Conservation (phyloP, 2,113 vertebrate species). For the Mobula hypostoma region DNA sequence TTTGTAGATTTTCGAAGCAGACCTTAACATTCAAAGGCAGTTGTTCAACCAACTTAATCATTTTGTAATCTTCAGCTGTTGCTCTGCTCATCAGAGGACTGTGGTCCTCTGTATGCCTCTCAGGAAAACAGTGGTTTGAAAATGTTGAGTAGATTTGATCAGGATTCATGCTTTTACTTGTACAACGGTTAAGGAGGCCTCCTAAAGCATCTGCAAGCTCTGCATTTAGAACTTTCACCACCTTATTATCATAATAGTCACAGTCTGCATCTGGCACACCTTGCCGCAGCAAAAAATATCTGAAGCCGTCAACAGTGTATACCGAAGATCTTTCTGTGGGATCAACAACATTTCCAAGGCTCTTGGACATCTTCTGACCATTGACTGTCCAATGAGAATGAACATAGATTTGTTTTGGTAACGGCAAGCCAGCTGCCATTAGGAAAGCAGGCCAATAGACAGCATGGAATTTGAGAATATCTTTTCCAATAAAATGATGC, state of each 20-base stretch:
- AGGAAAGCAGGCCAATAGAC: slow-evolving; percentile 93
- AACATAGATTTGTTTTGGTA: slow-evolving; percentile 69
- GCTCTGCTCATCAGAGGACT: slow-evolving; percentile 44
- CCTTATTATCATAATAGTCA: slow-evolving; percentile 79
- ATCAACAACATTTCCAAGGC: slow-evolving; percentile 82
- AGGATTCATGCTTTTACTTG: slow-evolving; percentile 74
- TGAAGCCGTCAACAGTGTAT: slow-evolving; percentile 76
- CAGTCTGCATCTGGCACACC: slow-evolving; percentile 82
- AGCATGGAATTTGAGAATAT: slow-evolving; percentile 89
- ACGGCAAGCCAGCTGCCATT: slow-evolving; percentile 69
- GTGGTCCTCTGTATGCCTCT: background rate
- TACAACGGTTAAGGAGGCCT: slow-evolving; percentile 84
- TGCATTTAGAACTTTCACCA: slow-evolving; percentile 72
- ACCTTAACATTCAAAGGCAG: slow-evolving; percentile 63
- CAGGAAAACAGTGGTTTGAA: slow-evolving; percentile 65
- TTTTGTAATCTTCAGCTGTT: slow-evolving; percentile 62
- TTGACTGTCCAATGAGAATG: slow-evolving; percentile 90
- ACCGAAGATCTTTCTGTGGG: slow-evolving; percentile 56
- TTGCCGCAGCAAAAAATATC: slow-evolving; percentile 88
- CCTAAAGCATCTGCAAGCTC: slow-evolving; percentile 85
- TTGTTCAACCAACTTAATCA: slow-evolving; percentile 59
- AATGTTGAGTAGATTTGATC: slow-evolving; percentile 68
- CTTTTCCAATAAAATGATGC: slow-evolving; percentile 82
- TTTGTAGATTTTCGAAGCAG: slow-evolving; percentile 65
- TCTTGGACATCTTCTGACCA: slow-evolving; percentile 96